Conservation (phyloP, 2,888 invertebrate genomes). For the Drosophila recens region DNA sequence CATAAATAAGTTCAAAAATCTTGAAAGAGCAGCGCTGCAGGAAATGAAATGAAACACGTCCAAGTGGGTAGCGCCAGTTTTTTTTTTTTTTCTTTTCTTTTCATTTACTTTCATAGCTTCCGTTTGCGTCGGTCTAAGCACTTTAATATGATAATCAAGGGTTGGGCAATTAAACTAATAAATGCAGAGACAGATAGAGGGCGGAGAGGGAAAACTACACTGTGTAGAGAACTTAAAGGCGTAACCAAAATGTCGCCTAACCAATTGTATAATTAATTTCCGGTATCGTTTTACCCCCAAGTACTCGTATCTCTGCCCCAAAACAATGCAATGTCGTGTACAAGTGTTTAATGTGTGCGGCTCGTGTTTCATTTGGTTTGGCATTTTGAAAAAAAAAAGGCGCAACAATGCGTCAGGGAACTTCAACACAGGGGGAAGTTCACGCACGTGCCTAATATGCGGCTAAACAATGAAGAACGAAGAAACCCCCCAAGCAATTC, state of each 20-base stretch:
- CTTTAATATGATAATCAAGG: constrained; percentile 70
- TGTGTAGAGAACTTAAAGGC: constrained; percentile 62
- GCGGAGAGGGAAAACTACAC: constrained; percentile 1
- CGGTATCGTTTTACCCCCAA: constrained; percentile 75
- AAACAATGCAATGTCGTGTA: constrained; percentile 48
- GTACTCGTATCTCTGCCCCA: constrained; percentile 9
- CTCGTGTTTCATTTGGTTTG: constrained; percentile 82
- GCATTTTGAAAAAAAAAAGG: constrained; percentile 55
- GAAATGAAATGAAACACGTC: constrained; percentile 69
- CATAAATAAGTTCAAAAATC: constrained; percentile 35
- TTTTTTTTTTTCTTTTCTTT: constrained; percentile 34
- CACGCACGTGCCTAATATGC: constrained; percentile 83
- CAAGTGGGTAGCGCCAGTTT: constrained; percentile 49
- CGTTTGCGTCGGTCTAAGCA: constrained; percentile 47
- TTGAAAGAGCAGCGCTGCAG: constrained; percentile 44
- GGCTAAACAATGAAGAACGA: constrained; percentile 68
- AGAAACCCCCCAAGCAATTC: constrained; percentile 52
- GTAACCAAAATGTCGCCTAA: constrained; percentile 83
- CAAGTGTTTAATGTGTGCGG: constrained; percentile 71
- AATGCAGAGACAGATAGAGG: constrained; percentile 51
- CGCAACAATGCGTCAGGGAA: constrained; percentile 63
- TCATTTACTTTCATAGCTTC: constrained; percentile 39
- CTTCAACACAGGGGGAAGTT: constrained; percentile 28
- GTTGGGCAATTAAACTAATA: constrained; percentile 66
- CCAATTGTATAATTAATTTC: constrained; percentile 84